These are phyloP conservation scores for Heliconius eleuchia DNA, from an alignment of 1,140 invertebrate species.

Conservation along the genomic window DNA sequence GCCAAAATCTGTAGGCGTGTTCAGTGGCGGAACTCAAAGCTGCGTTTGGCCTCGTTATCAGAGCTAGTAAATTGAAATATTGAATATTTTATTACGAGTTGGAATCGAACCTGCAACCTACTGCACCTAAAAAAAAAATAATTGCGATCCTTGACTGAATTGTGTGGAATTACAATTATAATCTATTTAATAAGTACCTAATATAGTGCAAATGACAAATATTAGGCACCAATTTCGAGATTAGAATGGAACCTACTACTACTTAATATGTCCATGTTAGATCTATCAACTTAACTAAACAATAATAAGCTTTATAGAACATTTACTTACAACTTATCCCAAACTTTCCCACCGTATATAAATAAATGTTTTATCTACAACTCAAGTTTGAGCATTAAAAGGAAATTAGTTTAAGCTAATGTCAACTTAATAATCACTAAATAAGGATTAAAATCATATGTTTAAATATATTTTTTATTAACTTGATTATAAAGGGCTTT, in stretches of 20 bases:
- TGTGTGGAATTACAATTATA: too few relatives aligned
- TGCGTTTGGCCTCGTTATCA: too few relatives aligned
- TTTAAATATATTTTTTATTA: neutral
- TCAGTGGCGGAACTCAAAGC: too few relatives aligned
- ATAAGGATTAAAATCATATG: neutral
- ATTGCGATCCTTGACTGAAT: too few relatives aligned
- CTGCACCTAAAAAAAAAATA: too few relatives aligned
- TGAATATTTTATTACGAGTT: too few relatives aligned
- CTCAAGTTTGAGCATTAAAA: conserved; percentile 33
- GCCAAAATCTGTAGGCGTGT: too few relatives aligned
- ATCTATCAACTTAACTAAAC: neutral
- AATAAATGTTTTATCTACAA: conserved; percentile 57
- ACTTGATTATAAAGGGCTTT: neutral
- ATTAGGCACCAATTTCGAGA: too few relatives aligned
- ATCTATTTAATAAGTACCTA: too few relatives aligned
- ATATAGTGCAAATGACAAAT: too few relatives aligned
- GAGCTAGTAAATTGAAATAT: too few relatives aligned
- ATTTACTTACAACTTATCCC: conserved; percentile 21
- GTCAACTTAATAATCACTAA: neutral
- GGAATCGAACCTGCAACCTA: too few relatives aligned
- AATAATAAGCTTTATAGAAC: conserved; percentile 1
- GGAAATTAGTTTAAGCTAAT: conserved; percentile 17
- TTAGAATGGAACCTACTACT: neutral
- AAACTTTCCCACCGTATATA: conserved; percentile 61
- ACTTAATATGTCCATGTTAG: neutral